Conservation (phyloP, 2,888 invertebrate genomes). For the Celastrina argiolus region DNA sequence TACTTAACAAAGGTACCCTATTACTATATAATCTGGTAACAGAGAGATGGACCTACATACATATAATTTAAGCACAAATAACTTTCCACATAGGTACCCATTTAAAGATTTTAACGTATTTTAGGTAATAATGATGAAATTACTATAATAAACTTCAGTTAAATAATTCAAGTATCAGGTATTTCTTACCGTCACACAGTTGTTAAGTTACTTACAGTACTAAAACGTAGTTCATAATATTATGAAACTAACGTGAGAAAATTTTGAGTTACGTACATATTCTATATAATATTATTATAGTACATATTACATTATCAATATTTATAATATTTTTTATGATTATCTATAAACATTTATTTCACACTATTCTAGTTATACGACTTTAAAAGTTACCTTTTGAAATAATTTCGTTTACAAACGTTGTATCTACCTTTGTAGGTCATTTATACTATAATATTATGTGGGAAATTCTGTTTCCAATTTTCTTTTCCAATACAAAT, state of each 20-base stretch:
- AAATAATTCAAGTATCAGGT: no score
- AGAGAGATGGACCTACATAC: no score
- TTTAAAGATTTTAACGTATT: background rate
- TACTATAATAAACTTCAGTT: background rate
- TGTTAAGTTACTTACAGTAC: slow-evolving; percentile 7
- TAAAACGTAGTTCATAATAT: background rate
- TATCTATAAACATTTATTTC: background rate
- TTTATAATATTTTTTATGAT: no score
- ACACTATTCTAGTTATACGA: slow-evolving; percentile 5
- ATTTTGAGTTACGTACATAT: background rate
- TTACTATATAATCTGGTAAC: no score
- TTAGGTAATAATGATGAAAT: background rate
- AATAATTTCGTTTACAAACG: background rate
- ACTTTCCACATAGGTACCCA: background rate
- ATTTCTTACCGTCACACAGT: slow-evolving; percentile 2
- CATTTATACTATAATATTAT: background rate
- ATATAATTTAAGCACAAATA: background rate
- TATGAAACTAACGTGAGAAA: background rate
- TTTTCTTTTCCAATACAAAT: background rate
- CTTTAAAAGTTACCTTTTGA: background rate
- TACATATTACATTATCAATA: background rate
- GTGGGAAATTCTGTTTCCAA: background rate
- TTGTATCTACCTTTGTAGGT: no score
- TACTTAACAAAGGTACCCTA: no score
- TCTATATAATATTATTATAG: background rate